phyloP scores from a whole-genome alignment of 2,113 vertebrate genomes.

The rat (Rattus norvegicus) region DNA sequence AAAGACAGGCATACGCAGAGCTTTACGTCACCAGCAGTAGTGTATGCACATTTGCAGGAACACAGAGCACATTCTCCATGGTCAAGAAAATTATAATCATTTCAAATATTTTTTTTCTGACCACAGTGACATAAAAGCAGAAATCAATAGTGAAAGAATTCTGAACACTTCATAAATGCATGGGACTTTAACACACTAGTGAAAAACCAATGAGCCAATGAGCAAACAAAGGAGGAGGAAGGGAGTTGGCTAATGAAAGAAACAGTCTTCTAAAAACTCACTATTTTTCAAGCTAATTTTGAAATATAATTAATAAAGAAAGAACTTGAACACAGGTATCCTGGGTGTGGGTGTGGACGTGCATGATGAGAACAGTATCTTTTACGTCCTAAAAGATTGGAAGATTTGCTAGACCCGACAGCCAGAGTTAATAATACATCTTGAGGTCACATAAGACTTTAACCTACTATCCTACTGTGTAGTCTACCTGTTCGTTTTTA shows the following conservation, averaged over 20 bases:
- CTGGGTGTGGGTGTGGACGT: too few species aligned
- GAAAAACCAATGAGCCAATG: background rate
- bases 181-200: background rate
- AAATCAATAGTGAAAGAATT: background rate
- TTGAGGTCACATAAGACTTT: background rate
- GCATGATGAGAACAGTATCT: background rate
- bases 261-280: background rate
- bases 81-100: background rate
- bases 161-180: background rate
- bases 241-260: background rate
- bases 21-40: too few species aligned
- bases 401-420: background rate
- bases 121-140: background rate
- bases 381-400: background rate
- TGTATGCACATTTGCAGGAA: background rate
- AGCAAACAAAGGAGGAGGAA: background rate
- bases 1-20: background rate
- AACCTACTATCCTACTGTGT: background rate
- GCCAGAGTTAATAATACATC: background rate
- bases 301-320: background rate
- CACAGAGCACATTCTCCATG: background rate
- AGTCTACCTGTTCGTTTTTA: background rate
- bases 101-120: background rate
- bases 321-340: background rate
- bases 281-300: background rate